These are phyloP conservation scores for Frankliniella intonsa DNA, from an alignment of 2,888 invertebrate species.

Conservation along the genomic window DNA sequence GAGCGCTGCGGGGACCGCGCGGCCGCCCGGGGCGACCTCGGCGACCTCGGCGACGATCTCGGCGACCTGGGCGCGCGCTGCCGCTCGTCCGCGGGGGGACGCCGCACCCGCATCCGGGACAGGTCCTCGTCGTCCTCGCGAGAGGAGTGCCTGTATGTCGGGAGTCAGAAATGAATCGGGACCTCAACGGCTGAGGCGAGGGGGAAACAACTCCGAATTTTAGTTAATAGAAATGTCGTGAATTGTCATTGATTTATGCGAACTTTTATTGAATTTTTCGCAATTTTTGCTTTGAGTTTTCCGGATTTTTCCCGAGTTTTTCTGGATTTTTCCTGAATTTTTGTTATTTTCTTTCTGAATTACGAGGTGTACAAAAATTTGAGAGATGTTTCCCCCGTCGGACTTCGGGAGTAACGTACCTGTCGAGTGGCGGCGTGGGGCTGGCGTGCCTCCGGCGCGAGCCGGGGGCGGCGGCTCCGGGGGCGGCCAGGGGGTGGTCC, in stretches of 20 bases:
- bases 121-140: conserved; percentile 45
- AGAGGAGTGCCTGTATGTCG: conserved; percentile 38
- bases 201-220: too few species aligned
- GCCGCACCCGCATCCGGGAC: conserved; percentile 39
- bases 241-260: too few species aligned
- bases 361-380: too few species aligned
- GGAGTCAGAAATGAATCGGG: conserved; percentile 28
- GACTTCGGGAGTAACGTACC: conserved; percentile 13
- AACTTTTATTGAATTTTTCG: too few species aligned
- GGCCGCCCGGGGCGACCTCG: background rate
- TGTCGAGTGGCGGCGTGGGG: conserved; percentile 3
- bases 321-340: too few species aligned
- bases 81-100: conserved; percentile 40
- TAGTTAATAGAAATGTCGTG: too few species aligned
- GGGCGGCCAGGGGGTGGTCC: conserved; percentile 43
- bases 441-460: conserved; percentile 35
- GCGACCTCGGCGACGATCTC: conserved; percentile 43
- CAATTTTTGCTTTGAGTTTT: too few species aligned
- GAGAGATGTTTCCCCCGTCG: background rate
- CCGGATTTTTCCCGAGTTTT: too few species aligned
- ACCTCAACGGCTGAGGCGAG: background rate
- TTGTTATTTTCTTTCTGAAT: too few species aligned
- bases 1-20: conserved; percentile 43
- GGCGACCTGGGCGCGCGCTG: conserved; percentile 48
- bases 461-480: conserved; percentile 42